Conservation (phyloP, 2,797 vertebrate species). For the Odontamblyopus rebecca region DNA sequence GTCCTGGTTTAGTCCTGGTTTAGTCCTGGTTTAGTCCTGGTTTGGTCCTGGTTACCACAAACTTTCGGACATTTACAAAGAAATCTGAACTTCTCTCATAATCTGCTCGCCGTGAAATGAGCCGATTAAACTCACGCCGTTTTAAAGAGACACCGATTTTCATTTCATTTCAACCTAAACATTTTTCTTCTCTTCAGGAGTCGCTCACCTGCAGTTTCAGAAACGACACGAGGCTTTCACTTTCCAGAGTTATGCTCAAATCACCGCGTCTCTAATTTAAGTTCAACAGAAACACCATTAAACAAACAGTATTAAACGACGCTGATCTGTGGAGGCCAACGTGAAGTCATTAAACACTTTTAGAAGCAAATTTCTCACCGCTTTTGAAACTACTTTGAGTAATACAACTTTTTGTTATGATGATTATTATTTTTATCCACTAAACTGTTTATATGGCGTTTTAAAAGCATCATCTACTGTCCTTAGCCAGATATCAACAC, state of each 20-base stretch:
- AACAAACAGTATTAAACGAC: not conserved
- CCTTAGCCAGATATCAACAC: no score
- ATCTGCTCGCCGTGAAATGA: not conserved
- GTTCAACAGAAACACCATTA: slow-evolving; percentile 22
- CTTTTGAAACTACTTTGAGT: not conserved
- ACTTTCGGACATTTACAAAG: no score
- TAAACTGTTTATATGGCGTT: no score
- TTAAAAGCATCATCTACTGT: no score
- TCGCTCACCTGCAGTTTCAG: slow-evolving; percentile 20
- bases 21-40: no score
- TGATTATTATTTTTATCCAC: no score
- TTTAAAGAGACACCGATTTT: not conserved
- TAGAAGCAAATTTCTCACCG: not conserved
- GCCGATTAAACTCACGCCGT: not conserved
- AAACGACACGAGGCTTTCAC: not conserved
- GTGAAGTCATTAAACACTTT: not conserved
- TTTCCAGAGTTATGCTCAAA: not conserved
- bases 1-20: no score
- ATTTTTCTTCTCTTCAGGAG: slow-evolving; percentile 18
- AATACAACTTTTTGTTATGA: no score
- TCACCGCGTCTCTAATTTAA: slow-evolving; percentile 21
- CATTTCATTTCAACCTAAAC: not conserved
- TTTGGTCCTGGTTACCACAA: no score
- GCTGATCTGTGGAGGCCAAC: no score
- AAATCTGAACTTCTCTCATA: not conserved